Evolutionary conservation across 2,888 invertebrate species (phyloP).

Genomic region (Tenthredo distinguenda): DNA sequence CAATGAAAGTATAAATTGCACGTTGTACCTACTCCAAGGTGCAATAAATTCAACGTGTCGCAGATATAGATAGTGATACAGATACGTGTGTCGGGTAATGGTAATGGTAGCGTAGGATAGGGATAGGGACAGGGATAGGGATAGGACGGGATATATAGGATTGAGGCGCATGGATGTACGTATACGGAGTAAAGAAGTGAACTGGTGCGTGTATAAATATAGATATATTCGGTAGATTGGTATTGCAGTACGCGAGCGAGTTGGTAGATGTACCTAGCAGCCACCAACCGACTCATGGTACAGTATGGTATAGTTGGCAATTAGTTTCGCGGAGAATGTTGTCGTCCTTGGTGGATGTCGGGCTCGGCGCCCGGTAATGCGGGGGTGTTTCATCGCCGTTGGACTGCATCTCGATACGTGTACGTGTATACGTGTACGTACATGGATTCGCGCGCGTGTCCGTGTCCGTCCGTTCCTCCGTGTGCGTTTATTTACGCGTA

Average conservation of each 20-base stretch:
- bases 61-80: conserved; percentile 60
- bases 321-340: conserved; percentile 77
- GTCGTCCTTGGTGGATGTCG: conserved; percentile 74
- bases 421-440: neutral
- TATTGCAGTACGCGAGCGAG: neutral
- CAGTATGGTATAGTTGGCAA: conserved; percentile 65
- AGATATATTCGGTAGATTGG: conserved; percentile 67
- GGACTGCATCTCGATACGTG: neutral
- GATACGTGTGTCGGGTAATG: neutral
- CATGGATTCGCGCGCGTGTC: neutral
- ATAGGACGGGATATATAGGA: neutral
- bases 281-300: neutral
- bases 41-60: conserved; percentile 62
- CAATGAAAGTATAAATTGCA: conserved; percentile 53
- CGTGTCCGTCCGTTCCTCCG: no score
- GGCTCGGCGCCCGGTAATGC: conserved; percentile 68
- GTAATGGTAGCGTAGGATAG: neutral
- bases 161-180: neutral
- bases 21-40: conserved; percentile 52
- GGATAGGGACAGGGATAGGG: neutral
- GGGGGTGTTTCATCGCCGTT: conserved; percentile 64
- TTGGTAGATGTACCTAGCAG: neutral
- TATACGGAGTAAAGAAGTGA: neutral
- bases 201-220: conserved; percentile 62
- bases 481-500: neutral